Conservation (phyloP, 1,140 invertebrate genomes). For the Solen grandis region DNA sequence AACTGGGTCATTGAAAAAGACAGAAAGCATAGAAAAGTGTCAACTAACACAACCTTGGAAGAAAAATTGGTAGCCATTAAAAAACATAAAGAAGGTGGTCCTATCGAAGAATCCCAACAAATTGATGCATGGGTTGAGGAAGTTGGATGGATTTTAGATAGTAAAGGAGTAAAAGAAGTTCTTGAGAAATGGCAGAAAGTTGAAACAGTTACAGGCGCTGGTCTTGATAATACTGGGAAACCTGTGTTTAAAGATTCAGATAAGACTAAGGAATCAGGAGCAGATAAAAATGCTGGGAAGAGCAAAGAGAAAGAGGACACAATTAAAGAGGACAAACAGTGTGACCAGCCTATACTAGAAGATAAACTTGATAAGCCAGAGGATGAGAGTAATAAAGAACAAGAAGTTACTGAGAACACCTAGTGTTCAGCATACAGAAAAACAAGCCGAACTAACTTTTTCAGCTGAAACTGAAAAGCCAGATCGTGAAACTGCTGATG, state of each 20-base stretch:
- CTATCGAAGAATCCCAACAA: background rate
- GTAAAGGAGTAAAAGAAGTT: constrained; percentile 28
- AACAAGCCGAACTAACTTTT: background rate
- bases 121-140: constrained; percentile 23
- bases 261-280: background rate
- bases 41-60: constrained; percentile 31
- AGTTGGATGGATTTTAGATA: constrained; percentile 33
- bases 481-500: background rate
- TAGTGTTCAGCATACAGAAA: background rate
- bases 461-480: too few species aligned
- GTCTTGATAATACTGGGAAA: background rate
- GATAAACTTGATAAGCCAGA: background rate
- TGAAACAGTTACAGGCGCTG: background rate
- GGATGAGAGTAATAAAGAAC: background rate
- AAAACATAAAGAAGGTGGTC: background rate
- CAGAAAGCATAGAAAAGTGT: constrained; percentile 40
- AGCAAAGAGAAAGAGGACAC: background rate
- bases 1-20: constrained; percentile 56
- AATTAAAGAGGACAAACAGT: background rate
- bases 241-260: background rate
- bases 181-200: constrained; percentile 41
- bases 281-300: too few species aligned
- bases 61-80: constrained; percentile 30
- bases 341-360: background rate
- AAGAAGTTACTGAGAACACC: constrained; percentile 2